Evolutionary conservation across 2,888 invertebrate species (phyloP), one percentile per base, ranked within the genome.

Genomic region (Zhuqinia jingwanae): DNA sequence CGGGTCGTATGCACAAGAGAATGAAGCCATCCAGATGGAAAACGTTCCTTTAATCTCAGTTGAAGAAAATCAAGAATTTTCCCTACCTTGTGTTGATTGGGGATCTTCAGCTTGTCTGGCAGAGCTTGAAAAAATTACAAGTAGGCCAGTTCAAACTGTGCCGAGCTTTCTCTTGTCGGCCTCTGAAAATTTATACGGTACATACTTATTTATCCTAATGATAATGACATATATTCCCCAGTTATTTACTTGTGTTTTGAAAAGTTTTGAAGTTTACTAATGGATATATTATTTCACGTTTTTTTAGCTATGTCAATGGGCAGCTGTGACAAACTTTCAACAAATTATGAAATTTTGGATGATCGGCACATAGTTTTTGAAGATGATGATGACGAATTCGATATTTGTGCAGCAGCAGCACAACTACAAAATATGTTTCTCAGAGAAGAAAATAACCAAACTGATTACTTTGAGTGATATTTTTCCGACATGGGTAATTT

Each of bases 301-400:
- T n/a, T n/a, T n/a, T n/a, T n/a, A 85, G 85, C 78, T 5, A 85
- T 85, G 85, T 85, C 85, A 13, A 85, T 85, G 85, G 85, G 85
- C 1, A 85, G 85, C 50, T 85, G 85, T n/a, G 85, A 85, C n/a
- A 85, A 78, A 13, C 70, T 85, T 10, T 85, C 85, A 36, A 73
- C 78, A 6, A 85, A 85, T 50, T 85, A 85, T 30, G 85, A 85
- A 50, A 85, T 85, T 8, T 25, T 85, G 17, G 85, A 85, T 36
- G 85, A 85, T 27, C 15, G 85, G 11, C 85, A 85, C n/a, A 78
- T 84, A 27, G 70, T 85, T 2, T 85, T 85, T 78, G 78, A 85
- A 73, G 85, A 73, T 50, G 83, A 83, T 6, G 65, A 63, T 6
- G 76, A 63, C 36, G 36, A 47, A n/a, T 70, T 85, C 50, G 85